phyloP scores from a whole-genome alignment of 2,113 vertebrate genomes.

The Podilymbus podiceps region DNA sequence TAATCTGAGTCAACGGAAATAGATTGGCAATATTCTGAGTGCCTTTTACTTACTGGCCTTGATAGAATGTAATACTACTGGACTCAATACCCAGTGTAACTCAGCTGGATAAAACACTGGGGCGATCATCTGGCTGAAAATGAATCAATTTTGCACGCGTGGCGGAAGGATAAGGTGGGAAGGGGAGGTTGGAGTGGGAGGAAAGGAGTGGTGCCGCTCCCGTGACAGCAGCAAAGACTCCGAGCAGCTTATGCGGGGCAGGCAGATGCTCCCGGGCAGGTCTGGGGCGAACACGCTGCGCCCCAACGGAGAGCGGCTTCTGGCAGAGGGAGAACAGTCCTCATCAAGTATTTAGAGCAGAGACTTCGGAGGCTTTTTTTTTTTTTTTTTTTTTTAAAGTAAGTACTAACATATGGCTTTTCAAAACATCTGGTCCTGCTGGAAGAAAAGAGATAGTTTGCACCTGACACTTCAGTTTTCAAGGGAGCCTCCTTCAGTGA shows the following conservation, averaged over 20 bases:
- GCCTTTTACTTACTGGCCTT: neutral
- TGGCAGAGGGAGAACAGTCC: neutral
- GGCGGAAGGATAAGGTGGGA: neutral
- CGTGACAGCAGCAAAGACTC: neutral
- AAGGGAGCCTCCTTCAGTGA: neutral
- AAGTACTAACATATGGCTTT: neutral
- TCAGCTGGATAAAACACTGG: neutral
- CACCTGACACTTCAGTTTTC: neutral
- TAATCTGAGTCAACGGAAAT: neutral
- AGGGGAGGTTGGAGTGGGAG: neutral
- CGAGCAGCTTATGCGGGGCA: neutral
- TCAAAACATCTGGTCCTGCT: neutral
- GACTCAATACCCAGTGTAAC: neutral
- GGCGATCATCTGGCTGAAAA: neutral
- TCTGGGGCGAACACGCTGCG: fast-evolving
- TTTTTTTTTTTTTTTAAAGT: neutral
- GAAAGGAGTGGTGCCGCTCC: neutral
- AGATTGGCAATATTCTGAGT: neutral
- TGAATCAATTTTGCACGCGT: fast-evolving
- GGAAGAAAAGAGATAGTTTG: neutral
- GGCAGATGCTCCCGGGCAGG: neutral
- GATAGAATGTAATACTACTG: neutral
- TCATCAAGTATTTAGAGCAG: neutral
- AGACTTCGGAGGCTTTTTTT: neutral
- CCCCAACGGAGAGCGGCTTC: fast-evolving